Evolutionary conservation across 2,113 vertebrate species (phyloP).

Genomic region (Mohoua ochrocephala): DNA sequence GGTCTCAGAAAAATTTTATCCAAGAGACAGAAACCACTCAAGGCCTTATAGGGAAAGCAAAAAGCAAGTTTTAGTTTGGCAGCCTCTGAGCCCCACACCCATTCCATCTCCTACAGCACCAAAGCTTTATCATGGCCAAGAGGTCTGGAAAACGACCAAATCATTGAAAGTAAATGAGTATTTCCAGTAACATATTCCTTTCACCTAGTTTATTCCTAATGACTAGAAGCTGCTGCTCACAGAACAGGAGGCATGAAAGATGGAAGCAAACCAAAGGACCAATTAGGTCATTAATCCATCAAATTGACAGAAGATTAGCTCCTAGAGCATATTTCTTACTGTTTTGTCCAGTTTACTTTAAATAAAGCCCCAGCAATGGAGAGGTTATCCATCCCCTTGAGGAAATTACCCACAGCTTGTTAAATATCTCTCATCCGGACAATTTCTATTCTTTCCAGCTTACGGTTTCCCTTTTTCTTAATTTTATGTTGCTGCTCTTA

Average conservation of each 20-base stretch:
- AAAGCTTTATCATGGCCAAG: background rate
- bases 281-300: conserved; percentile 10
- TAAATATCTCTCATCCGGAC: background rate
- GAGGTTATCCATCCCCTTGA: background rate
- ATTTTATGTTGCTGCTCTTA: background rate
- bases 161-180: background rate
- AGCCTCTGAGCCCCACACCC: background rate
- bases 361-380: background rate
- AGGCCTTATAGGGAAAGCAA: background rate
- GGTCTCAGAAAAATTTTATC: background rate
- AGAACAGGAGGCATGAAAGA: background rate
- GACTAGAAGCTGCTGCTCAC: background rate
- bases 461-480: background rate
- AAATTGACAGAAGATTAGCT: background rate
- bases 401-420: background rate
- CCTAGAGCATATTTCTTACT: background rate
- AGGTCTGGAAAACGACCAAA: background rate
- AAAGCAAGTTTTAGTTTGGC: background rate
- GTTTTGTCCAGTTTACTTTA: background rate
- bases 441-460: background rate
- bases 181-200: background rate
- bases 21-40: background rate
- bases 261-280: conserved; percentile 1
- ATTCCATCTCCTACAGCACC: background rate
- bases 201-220: background rate